Evolutionary conservation across 2,888 invertebrate genomes (phyloP), one percentile per base, ranked within the genome.

Genomic region (Ephialtes manifestator): DNA sequence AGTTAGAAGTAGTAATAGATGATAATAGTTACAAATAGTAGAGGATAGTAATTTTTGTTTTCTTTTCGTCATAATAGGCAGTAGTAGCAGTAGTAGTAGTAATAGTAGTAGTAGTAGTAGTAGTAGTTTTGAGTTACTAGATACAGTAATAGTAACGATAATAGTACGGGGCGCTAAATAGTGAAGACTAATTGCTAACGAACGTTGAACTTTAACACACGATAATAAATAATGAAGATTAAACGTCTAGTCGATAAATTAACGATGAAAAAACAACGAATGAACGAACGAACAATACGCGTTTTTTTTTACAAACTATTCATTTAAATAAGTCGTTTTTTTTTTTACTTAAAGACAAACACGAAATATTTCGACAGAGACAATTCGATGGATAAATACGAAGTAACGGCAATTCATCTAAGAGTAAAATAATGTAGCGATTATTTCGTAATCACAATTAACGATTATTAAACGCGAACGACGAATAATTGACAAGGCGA

Each of bases 201-300:
- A 75, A 84, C 80, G 74, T 83, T 72, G 51, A 75, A 85, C 58
- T 75, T 53, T 71, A 80, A 77, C 70, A 74, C 76, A 76, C 72
- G 75, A 85, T 81, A 89, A 90, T 91, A 88, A 90, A 89, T 89
- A 88, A 88, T 81, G 81, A 80, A 65, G 71, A 83, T 72, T 65
- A 43, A 81, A 81, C 71, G 67, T 68, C 79, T 31, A 46, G 55
- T 72, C 39, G 71, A 81, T 81, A 70, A 74, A 83, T 79, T 82
- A 85, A 83, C 76, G 68, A 81, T 58, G 28, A 72, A 24, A 70
- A 35, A 55, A 20, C 39, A 80, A 80, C 60, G 65, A 43, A 63
- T 39, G 60, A 79, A 51, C 48, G 70, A 46, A 78, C 55, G 55
- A 71, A 81, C 35, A 60, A 71, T 58, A 55, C 28, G 70, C 39